Percentiles rank a stretch among this genome's conserved stretches.
These are phyloP conservation scores for Oryzias celebensis DNA, from an alignment of 2,113 vertebrate species.

Conservation along the genomic window DNA sequence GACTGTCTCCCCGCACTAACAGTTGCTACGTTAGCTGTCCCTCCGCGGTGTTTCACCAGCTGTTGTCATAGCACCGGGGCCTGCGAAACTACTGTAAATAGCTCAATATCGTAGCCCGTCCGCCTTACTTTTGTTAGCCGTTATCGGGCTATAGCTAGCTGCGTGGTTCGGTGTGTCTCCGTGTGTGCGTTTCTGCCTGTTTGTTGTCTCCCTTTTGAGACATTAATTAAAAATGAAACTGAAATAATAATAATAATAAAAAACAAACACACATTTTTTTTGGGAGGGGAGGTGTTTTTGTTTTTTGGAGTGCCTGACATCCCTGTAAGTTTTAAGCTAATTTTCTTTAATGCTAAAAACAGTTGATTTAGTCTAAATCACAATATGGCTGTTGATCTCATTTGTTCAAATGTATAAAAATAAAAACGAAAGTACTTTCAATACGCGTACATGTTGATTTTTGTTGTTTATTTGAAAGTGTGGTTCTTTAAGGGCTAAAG, in stretches of 20 bases:
- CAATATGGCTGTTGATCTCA: not conserved
- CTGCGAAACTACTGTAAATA: conserved; percentile 69
- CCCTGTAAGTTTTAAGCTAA: conserved; percentile 37
- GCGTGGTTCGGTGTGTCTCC: conserved; percentile 50
- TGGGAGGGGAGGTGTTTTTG: conserved; percentile 2
- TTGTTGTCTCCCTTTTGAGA: conserved; percentile 32
- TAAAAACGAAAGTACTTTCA: no score
- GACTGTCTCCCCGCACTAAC: conserved; percentile 51
- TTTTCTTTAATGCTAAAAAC: conserved; percentile 4
- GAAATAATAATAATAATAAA: no score
- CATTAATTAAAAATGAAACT: conserved; percentile 6
- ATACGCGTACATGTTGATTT: no score
- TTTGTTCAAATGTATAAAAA: not conserved
- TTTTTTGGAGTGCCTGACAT: not conserved
- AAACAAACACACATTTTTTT: no score
- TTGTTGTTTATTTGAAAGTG: no score
- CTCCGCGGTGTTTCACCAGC: conserved; percentile 59
- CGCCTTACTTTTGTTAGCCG: conserved; percentile 65
- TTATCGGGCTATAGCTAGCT: conserved; percentile 65
- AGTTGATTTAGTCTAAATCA: not conserved
- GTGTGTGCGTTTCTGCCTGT: conserved; percentile 26
- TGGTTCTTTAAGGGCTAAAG: no score
- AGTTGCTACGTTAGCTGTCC: conserved; percentile 70
- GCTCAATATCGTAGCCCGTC: conserved; percentile 44
- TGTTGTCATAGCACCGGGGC: conserved; percentile 76